These are phyloP conservation scores for Chalcis sispes DNA, from an alignment of 2,888 invertebrate species.

Conservation along the genomic window DNA sequence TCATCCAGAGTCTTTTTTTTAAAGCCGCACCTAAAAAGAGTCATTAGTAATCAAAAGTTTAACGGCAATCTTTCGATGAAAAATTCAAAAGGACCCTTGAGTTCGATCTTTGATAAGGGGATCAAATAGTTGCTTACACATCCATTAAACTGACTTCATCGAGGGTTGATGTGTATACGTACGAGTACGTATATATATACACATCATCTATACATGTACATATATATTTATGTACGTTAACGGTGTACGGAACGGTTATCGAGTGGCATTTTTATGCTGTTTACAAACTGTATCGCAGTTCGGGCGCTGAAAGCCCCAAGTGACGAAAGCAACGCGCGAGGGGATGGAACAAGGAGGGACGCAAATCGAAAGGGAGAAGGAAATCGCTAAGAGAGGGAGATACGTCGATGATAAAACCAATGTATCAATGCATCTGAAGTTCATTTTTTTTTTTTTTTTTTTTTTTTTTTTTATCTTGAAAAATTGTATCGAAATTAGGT, in stretches of 20 bases:
- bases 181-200: neutral
- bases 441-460: neutral
- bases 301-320: slow-evolving; percentile 10
- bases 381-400: slow-evolving; percentile 25
- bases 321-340: slow-evolving; percentile 37
- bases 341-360: slow-evolving; percentile 24
- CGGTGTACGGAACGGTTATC: slow-evolving; percentile 59
- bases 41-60: slow-evolving; percentile 43
- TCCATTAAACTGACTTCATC: slow-evolving; percentile 52
- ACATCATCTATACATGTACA: neutral
- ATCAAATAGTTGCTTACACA: slow-evolving; percentile 53
- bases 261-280: slow-evolving; percentile 71
- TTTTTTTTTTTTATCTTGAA: no score
- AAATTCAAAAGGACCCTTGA: slow-evolving; percentile 39
- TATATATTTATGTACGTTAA: slow-evolving; percentile 10
- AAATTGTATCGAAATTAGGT: no score
- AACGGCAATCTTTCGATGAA: slow-evolving; percentile 30
- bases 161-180: slow-evolving; percentile 23
- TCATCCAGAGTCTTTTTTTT: neutral
- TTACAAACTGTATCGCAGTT: slow-evolving; percentile 67
- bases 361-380: slow-evolving; percentile 17
- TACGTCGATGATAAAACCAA: slow-evolving; percentile 3
- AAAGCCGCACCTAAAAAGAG: slow-evolving; percentile 19
- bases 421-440: slow-evolving; percentile 13
- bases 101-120: slow-evolving; percentile 52